Conservation (phyloP, 2,113 vertebrate species). For the Rhabdomys dilectus region DNA sequence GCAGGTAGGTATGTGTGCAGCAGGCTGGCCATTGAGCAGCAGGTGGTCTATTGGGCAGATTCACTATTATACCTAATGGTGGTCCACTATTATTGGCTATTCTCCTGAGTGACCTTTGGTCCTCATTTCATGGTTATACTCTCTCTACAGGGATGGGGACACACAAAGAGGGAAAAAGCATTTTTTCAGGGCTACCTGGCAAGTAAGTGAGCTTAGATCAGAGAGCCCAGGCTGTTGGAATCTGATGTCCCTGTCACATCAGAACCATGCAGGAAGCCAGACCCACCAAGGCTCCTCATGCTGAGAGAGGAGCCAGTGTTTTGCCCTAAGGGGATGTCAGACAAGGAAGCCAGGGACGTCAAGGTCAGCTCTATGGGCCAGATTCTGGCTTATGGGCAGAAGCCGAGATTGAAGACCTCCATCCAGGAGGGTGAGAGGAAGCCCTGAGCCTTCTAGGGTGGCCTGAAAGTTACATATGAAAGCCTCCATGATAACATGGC, state of each 20-base stretch:
- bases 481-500: background rate
- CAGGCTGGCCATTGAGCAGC: background rate
- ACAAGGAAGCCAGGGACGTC: background rate
- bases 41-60: no score
- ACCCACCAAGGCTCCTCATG: background rate
- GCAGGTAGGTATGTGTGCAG: slow-evolving; percentile 88
- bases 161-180: background rate
- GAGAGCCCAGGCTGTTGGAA: background rate
- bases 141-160: fast-evolving
- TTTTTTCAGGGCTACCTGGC: background rate
- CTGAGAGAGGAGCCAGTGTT: background rate
- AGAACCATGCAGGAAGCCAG: background rate
- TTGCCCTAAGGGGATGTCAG: background rate
- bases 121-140: background rate
- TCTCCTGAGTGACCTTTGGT: background rate
- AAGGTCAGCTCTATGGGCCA: background rate
- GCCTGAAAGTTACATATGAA: background rate
- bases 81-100: background rate
- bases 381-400: background rate
- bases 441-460: background rate
- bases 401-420: background rate
- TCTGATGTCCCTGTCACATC: background rate
- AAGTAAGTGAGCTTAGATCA: background rate
- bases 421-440: background rate
- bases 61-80: background rate